Base-by-base conservation (phyloP, 35 echinoderm and acorn worm genomes). In the Heliocidaris erythrogramma region DNA sequence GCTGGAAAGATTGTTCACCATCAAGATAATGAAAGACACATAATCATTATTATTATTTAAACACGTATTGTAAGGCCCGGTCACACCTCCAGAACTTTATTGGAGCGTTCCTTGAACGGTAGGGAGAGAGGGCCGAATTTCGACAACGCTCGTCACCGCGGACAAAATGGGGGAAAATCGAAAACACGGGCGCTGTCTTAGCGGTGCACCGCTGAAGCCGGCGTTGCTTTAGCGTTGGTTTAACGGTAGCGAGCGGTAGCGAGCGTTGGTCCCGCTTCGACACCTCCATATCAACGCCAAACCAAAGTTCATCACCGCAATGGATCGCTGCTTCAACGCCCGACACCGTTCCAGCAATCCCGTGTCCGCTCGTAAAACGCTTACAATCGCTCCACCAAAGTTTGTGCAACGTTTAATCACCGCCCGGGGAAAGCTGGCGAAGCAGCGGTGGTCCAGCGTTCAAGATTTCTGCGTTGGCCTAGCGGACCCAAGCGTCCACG, bases 391-490 rank as follows among this genome's bases (percentile, higher is more conserved):
- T 89, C 87, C 87, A 89, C 31, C 87, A 89, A 89, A 42, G 87
- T 89, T 89, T 89, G 87, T 32, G 87, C 31, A 89, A 89, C 87
- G 87, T 89, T 89, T 89, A 89, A 89, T 89, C 87, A 89, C 87
- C 87, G 87, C 87, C 87, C 14, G 87, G 87, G 87, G 31, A 89
- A 89, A 89, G 87, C 87, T 89, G 87, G 87, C 87, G 87, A 89
- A 89, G 30, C 86, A 88, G 86, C 86, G 86, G 86, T 88, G 86
- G 86, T 88, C 86, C 86, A 88, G 86, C 86, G 29, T 88, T 88
- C 86, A 88, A 88, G 86, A 88, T 88, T 88, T 88, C 86, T 88
- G 86, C 86, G 86, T 88, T 88, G 86, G 86, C 86, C 86, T 88
- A 88, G 86, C 86, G 86, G 86, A 88, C 31, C 86, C 27, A 88